Evolutionary conservation across 2,797 vertebrate species (phyloP), one percentile per base, ranked within the genome.

Genomic region (Capromys pilorides): DNA sequence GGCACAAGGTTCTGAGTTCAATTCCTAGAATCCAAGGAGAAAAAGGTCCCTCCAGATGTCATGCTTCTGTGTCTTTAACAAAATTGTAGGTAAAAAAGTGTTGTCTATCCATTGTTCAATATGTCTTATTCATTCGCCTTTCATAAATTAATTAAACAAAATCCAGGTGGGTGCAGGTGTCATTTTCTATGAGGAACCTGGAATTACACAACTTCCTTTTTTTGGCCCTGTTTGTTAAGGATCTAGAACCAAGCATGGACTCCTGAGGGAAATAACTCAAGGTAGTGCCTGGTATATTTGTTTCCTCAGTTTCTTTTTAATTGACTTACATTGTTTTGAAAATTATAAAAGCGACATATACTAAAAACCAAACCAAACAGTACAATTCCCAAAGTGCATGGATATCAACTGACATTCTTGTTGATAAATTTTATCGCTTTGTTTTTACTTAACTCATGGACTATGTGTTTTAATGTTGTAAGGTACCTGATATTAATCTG

Each of bases 121-220:
- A 81, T 84, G 94, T 18, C 45, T 93, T 77, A 18, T 36, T 79
- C 31, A 82, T 61, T 77, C 86, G 71, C 62, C 80, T 84, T 89
- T 91, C 78, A 88, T 86, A 93, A 39, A 90, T 62, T 84, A 6
- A 49, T 96, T 75, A 91, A 64, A 90, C 87, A 95, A 95, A 95
- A 88, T 95, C 61, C 39, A 88, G n/a, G 86, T 79, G 71, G 41
- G 83, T 59, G 80, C 88, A 49, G 64, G 62, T 77, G 66, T 61
- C 57, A 91, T 77, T 87, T 97, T 90, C 93, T 87, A 80, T 75
- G 86, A 51, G 67, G 21, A 92, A 88, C 66, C 82, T 95, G 57
- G 22, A 88, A 24, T 88, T 90, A 59, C 28, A n/a, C 62, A 79
- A 61, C 79, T 88, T 78, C 36, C 80, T 85, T 89, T 96, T 90